A percentile compares a stretch with the other conserved stretches of the same genome.
Evolutionary conservation across 2,797 vertebrate species (phyloP).

Genomic region (Pseudochirops corinnae): DNA sequence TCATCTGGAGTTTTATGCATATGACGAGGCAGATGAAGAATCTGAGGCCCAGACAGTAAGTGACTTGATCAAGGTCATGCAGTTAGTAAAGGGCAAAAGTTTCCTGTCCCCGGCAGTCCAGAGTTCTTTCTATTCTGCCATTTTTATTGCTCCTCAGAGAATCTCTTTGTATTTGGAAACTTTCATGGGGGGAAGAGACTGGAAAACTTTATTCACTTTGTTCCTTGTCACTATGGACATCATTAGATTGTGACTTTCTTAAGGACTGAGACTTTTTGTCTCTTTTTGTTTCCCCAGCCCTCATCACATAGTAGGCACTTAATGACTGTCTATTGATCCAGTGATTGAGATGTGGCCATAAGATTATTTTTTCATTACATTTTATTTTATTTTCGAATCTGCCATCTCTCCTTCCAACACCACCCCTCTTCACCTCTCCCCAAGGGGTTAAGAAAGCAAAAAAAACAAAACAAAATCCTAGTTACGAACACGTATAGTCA

Average conservation of each 20-base stretch:
- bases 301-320: neutral
- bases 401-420: neutral
- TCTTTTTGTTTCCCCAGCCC: neutral
- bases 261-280: neutral
- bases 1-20: slow-evolving; percentile 5
- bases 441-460: neutral
- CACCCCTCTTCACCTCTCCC: too few relatives aligned
- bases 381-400: neutral
- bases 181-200: neutral
- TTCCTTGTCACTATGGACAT: neutral
- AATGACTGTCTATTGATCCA: neutral
- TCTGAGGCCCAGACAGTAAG: neutral
- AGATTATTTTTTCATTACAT: neutral
- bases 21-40: neutral
- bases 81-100: neutral
- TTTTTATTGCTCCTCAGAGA: neutral
- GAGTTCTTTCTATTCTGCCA: neutral
- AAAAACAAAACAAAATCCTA: neutral
- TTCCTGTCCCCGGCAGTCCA: neutral
- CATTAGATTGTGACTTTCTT: neutral
- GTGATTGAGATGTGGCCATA: neutral
- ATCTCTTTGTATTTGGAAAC: neutral
- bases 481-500: neutral
- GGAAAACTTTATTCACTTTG: neutral
- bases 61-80: neutral